These are phyloP conservation scores for Nomada flava DNA, from an alignment of 2,888 invertebrate genomes.

Conservation along the genomic window DNA sequence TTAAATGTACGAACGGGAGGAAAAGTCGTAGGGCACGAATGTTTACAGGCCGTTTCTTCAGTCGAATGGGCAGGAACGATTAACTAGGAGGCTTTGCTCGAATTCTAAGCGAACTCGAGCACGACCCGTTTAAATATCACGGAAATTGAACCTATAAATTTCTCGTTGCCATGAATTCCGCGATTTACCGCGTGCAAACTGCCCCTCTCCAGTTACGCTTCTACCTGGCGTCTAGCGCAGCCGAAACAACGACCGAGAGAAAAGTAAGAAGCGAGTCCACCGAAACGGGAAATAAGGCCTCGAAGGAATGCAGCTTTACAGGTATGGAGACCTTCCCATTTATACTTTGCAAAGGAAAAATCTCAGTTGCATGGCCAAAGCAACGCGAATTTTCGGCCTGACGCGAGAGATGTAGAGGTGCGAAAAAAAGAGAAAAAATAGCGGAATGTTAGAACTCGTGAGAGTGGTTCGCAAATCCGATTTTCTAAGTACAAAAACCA, in stretches of 20 bases:
- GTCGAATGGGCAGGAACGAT: constrained; percentile 43
- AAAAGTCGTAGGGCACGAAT: constrained; percentile 3
- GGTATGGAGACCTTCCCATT: not conserved
- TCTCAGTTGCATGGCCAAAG: not conserved
- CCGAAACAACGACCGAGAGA: constrained; percentile 3
- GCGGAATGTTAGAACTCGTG: no score
- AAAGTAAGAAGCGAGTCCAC: not conserved
- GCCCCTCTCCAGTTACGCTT: constrained; percentile 12
- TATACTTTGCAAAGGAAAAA: not conserved
- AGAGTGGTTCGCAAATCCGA: not conserved
- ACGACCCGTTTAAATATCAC: constrained; percentile 77
- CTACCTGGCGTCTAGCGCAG: not conserved
- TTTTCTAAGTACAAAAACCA: constrained; percentile 11
- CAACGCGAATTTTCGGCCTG: no score
- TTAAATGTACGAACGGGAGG: not conserved
- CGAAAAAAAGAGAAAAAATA: not conserved
- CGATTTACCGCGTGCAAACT: constrained; percentile 74
- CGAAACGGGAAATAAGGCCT: not conserved
- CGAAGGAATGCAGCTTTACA: not conserved
- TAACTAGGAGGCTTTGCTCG: constrained; percentile 56
- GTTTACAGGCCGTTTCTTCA: constrained; percentile 5
- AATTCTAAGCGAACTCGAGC: constrained; percentile 63
- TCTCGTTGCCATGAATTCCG: constrained; percentile 76
- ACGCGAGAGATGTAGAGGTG: not conserved
- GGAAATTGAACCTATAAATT: constrained; percentile 82